Evolutionary conservation across 2,888 invertebrate genomes (phyloP).

Genomic region (Sphaeridia pumilis): DNA sequence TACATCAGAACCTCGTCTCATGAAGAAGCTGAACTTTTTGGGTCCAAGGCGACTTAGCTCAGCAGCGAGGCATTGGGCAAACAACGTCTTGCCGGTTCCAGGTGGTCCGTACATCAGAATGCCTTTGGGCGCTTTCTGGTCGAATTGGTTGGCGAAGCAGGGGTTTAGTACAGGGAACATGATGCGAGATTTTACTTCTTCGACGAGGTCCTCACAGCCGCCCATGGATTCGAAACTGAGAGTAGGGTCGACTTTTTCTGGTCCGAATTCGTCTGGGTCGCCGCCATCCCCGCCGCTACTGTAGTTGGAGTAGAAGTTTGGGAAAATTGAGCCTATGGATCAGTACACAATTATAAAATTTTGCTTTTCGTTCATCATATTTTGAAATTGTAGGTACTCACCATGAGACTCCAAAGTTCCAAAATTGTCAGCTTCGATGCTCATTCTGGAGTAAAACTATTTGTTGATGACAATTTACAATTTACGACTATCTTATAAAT

Average conservation of each 20-base stretch:
- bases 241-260: constrained; percentile 10
- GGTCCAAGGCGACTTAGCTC: constrained; percentile 55
- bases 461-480: too few species aligned
- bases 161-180: constrained; percentile 16
- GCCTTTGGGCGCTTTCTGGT: constrained; percentile 17
- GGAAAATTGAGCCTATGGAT: too few species aligned
- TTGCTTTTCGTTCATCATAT: too few species aligned
- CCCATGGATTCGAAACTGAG: constrained; percentile 16
- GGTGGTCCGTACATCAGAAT: constrained; percentile 30
- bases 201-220: constrained; percentile 20
- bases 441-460: too few species aligned
- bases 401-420: too few species aligned
- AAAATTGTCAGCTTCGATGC: too few species aligned
- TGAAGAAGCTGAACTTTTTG: constrained; percentile 69
- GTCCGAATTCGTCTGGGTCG: background rate
- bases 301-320: background rate
- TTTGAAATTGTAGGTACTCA: too few species aligned
- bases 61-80: constrained; percentile 78
- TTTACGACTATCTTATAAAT: too few species aligned
- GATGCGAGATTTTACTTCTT: constrained; percentile 17
- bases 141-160: constrained; percentile 17
- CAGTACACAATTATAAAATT: too few species aligned
- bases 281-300: background rate
- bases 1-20: constrained; percentile 86
- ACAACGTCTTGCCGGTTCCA: constrained; percentile 55